These are phyloP conservation scores for Labeo catla DNA, from an alignment of 2,113 vertebrate genomes.

Conservation along the genomic window DNA sequence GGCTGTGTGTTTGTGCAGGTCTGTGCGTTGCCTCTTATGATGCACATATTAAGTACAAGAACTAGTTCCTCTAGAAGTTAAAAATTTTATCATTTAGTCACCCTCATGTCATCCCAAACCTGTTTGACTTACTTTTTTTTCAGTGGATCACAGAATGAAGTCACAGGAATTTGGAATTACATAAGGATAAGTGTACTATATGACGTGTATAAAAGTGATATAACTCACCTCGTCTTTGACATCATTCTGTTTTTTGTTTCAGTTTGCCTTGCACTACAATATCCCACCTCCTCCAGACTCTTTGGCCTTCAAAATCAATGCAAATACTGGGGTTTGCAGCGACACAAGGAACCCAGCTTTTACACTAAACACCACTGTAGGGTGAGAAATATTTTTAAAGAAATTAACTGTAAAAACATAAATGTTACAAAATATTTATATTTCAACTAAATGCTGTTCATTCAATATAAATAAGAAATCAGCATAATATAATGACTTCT, in stretches of 20 bases:
- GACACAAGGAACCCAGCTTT: slow-evolving; percentile 48
- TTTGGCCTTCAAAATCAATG: slow-evolving; percentile 67
- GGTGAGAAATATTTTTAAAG: no score
- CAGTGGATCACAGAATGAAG: not conserved
- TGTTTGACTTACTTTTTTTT: not conserved
- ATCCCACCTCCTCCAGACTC: slow-evolving; percentile 70
- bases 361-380: slow-evolving; percentile 59
- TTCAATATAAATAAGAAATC: no score
- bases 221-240: not conserved
- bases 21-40: slow-evolving; percentile 11
- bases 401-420: no score
- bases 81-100: not conserved
- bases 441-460: no score
- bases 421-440: no score
- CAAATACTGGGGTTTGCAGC: slow-evolving; percentile 59
- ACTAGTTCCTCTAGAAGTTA: not conserved
- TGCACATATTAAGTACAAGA: not conserved
- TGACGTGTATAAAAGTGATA: not conserved
- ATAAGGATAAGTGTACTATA: not conserved
- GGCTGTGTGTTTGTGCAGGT: slow-evolving; percentile 83
- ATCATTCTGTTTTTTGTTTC: slow-evolving; percentile 4
- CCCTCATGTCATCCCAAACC: not conserved
- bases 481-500: no score
- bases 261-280: slow-evolving; percentile 77
- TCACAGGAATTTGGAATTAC: not conserved